phyloP scores from a whole-genome alignment of 2,113 vertebrate species.

The Xenopus borealis region DNA sequence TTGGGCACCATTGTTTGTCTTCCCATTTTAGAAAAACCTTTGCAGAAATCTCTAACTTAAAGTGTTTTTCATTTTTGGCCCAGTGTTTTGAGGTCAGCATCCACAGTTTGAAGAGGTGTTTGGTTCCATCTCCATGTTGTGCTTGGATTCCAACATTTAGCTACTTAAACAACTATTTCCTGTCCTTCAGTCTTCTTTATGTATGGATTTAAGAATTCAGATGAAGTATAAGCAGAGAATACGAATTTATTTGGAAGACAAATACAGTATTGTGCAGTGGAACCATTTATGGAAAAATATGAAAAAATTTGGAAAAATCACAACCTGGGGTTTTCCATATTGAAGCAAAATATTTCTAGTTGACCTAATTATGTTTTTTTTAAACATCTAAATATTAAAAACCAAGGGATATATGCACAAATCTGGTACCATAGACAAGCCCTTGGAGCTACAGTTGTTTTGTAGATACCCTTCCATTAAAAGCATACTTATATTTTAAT shows the following conservation, averaged over 20 bases:
- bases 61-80: conserved; percentile 13
- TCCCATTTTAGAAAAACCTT: conserved; percentile 32
- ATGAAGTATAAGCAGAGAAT: not conserved
- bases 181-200: not conserved
- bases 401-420: too few relatives aligned
- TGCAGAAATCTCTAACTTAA: conserved; percentile 26
- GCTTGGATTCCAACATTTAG: conserved; percentile 24
- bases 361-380: not conserved
- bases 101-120: conserved; percentile 21
- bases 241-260: not conserved
- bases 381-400: too few relatives aligned
- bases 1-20: conserved; percentile 6
- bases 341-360: not conserved
- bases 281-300: too few relatives aligned
- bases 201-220: conserved; percentile 6
- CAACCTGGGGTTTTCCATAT: not conserved
- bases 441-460: too few relatives aligned
- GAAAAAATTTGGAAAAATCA: not conserved
- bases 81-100: conserved; percentile 26
- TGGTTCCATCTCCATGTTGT: conserved; percentile 29
- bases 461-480: too few relatives aligned
- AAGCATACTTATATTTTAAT: too few relatives aligned
- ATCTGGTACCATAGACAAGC: too few relatives aligned
- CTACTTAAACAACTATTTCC: conserved; percentile 24
- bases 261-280: too few relatives aligned